phyloP scores from a whole-genome alignment of 2,797 vertebrate genomes.

The Tamandua tetradactyla region DNA sequence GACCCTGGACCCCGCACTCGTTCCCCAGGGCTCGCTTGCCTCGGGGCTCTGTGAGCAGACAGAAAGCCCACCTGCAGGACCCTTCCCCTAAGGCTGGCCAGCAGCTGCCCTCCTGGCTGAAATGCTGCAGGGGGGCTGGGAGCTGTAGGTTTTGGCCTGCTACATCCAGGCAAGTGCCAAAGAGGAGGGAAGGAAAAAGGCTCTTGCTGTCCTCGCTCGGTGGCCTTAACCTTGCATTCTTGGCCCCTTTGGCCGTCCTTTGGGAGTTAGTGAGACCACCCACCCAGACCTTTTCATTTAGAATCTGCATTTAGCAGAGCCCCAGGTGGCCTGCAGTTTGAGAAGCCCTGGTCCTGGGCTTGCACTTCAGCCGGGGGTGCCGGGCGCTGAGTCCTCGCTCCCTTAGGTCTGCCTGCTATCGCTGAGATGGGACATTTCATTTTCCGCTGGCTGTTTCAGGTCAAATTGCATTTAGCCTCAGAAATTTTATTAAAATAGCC shows the following conservation, averaged over 20 bases:
- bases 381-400: background rate
- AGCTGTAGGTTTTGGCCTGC: background rate
- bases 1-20: too few relatives aligned
- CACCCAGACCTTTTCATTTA: background rate
- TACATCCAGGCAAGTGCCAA: background rate
- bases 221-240: background rate
- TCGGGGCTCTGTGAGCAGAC: too few relatives aligned
- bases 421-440: background rate
- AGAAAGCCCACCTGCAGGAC: too few relatives aligned
- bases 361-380: background rate
- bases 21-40: too few relatives aligned
- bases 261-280: background rate
- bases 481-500: background rate
- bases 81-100: background rate
- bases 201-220: background rate
- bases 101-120: background rate
- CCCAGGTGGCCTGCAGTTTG: background rate
- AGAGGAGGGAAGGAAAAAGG: background rate
- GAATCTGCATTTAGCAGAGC: background rate
- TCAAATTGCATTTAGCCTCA: background rate
- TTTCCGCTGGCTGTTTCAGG: background rate
- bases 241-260: background rate
- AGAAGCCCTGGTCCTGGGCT: background rate
- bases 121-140: background rate
- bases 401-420: background rate